Base-by-base conservation (phyloP, 2,797 vertebrate genomes). In the Gymnopithys bicolor region DNA sequence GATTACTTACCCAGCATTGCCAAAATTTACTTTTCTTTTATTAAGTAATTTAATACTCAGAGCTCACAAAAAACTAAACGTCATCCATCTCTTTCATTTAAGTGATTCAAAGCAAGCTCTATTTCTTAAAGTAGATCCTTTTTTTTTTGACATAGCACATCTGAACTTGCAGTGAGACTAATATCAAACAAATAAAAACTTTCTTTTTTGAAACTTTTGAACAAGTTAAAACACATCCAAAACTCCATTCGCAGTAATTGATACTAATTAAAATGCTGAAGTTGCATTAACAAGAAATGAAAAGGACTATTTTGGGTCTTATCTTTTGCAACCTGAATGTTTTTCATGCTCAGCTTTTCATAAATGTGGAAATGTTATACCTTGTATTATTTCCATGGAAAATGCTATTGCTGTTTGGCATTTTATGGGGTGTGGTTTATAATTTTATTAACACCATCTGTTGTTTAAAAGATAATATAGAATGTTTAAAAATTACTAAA, bases 11-110 rank as follows among this genome's bases (percentile, higher is more conserved):
- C 46, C 28, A 45, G 74, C 49, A 27, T 95, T 96, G 91, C 95
- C 96, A 96, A 96, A 95, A 93, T 90, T 96, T 95, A 82, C 82
- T 91, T 94, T 95, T 96, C 84, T 96, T 84, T 97, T 96, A 96
- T 97, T 96, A 96, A 96, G 95, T 96, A 95, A 97, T 97, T 93
- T 97, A 96, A 97, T 97, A 97, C 96, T 95, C 79, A 62, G 76
- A 96, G 84, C 93, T 95, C 82, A 85, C 84, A 95, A 71, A 87
- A 96, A 94, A 83, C 75, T 94, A 95, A 70, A 87, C 56, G 88
- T 94, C 91, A 97, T 96, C 75, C 94, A 97, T 96, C 90, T 96
- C 95, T 96, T 97, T 95, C 92, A 97, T 94, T 96, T 94, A 96
- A 96, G 89, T 90, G 93, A 97, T 97, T 97, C 94, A 97, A 96